Percentiles rank a stretch among this genome's conserved stretches.
Evolutionary conservation across 2,797 vertebrate genomes (phyloP).

Genomic region (Gambelia wislizenii): DNA sequence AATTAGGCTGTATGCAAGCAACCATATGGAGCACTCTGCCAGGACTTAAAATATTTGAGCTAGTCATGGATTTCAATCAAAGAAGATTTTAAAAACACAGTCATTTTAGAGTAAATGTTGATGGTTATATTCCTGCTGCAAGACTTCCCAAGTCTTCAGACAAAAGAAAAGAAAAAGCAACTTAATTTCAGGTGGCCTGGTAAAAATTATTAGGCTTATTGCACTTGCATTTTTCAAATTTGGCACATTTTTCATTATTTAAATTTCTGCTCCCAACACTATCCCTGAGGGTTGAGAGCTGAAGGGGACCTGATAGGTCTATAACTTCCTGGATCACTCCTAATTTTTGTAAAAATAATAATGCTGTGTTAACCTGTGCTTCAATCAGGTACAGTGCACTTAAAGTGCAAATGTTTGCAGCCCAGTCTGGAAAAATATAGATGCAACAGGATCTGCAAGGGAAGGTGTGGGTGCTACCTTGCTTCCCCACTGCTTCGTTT

Average conservation of each 20-base stretch:
- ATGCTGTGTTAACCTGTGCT: background rate
- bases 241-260: background rate
- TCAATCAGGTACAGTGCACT: background rate
- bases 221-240: background rate
- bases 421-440: background rate
- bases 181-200: background rate
- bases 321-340: background rate
- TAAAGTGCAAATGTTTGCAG: background rate
- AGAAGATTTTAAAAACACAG: background rate
- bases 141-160: background rate
- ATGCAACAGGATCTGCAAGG: background rate
- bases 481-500: background rate
- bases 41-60: constrained; percentile 34
- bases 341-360: background rate
- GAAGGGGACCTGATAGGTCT: background rate
- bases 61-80: constrained; percentile 33
- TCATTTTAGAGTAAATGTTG: background rate
- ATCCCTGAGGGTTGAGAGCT: background rate
- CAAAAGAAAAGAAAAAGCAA: too few species aligned
- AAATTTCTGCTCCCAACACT: background rate
- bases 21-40: constrained; percentile 30
- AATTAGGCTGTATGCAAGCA: background rate
- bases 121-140: constrained; percentile 2
- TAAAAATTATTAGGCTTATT: background rate
- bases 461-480: background rate